Evolutionary conservation across 2,797 vertebrate genomes (phyloP), one percentile per base, ranked within the genome.

Genomic region (Chaenodraco wilsoni): DNA sequence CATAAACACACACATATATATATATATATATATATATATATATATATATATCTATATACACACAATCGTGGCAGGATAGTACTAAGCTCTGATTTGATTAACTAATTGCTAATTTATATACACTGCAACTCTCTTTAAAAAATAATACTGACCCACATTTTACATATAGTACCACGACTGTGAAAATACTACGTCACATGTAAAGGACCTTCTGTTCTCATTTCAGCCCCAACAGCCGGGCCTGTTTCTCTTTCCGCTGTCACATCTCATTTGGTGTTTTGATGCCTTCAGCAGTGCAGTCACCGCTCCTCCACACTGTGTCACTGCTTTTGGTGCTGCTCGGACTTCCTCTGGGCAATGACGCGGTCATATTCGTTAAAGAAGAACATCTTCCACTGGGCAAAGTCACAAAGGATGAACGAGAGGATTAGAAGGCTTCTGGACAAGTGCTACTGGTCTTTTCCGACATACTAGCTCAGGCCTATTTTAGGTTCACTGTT

Each of bases 191-290:
- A 45, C 57, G 55, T 51, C 23, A 8, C 2, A 60, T n/a, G 50
- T 78, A 91, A 76, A 82, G 60, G 79, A 75, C 74, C 66, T 83
- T 76, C 86, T 88, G 84, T 84, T 84, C 88, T 76, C 78, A 76
- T 90, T 82, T 89, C 66, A 74, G 76, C 78, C 76, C 85, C 85
- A 83, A 91, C 86, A 93, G 89, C 88, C 86, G 91, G 74, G 87
- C 82, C 85, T 84, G 76, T 90, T 91, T 90, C 84, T 91, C 88
- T 88, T 85, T 85, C 80, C 91, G 88, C 91, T 94, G 94, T 95
- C 95, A 94, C 90, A 92, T 93, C 88, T 89, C 79, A 90, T 94
- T 94, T 91, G 79, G 46, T 76, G 79, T 62, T 74, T 43, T 84
- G 49, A 82, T 64, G 88, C 93, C 91, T 66, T 66, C n/a, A 87